Evolutionary conservation across 2,888 invertebrate species (phyloP), one percentile per base, ranked within the genome.

Genomic region (Eilema sororculum): DNA sequence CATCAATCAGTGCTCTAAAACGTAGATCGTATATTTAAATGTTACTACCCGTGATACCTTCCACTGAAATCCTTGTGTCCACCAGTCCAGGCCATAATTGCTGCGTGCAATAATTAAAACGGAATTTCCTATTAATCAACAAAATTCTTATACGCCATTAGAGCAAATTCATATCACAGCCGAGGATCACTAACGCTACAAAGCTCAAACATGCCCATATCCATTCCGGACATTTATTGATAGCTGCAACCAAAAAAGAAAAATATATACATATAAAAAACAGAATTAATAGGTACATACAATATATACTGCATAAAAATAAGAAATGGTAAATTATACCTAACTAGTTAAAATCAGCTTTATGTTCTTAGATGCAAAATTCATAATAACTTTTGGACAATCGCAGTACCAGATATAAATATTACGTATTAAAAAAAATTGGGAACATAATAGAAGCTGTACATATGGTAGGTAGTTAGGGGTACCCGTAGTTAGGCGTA

Each of bases 1-100:
- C 46, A 52, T 52, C n/a, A 52, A 46, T n/a, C 52, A 24, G 24
- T 28, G 28, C 25, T 41, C 37, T 66, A 24, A 58, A 25, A 37
- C 41, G 46, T 64, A 22, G 59, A 30, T 63, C 0, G 28, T 13
- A 67, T 71, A 74, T 79, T 87, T 91, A 96, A 81, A 96, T 96
- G 89, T 96, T 96, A 93, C 96, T 96, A 80, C 96, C 96, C 79
- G 96, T 96, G 89, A 96, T 95, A 92, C 96, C 96, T 93, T 96
- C 96, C 86, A 96, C 96, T 84, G 96, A 95, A 93, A 96, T 96
- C 89, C 96, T 92, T 82, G 96, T 96, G 90, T 96, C 96, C 90
- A 96, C 96, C 87, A 96, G 92, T 93, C 96, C 95, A 82, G 95
- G 94, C 96, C 96, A 95, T 83, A 95, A 82, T 93, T 93, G 95